phyloP scores from a whole-genome alignment of 2,797 vertebrate genomes.

The Benthosema pterotum region DNA sequence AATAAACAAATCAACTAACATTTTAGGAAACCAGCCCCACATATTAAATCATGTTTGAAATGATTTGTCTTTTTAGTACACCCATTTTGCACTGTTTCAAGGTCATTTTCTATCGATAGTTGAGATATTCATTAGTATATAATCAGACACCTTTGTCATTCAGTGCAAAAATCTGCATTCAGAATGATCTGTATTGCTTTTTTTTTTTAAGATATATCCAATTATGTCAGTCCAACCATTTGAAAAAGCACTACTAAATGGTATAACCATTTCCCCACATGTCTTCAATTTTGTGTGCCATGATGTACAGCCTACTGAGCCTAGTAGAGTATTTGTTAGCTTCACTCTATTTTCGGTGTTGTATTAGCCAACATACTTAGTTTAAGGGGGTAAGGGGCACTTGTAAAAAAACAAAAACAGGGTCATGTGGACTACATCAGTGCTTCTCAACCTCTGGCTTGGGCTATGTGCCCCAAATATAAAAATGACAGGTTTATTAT shows the following conservation, averaged over 20 bases:
- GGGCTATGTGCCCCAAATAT: too few species aligned
- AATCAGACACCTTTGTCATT: slow-evolving; percentile 1
- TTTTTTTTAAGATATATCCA: slow-evolving; percentile 25
- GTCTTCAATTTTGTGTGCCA: slow-evolving; percentile 71
- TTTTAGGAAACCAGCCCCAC: slow-evolving; percentile 47
- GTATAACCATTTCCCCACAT: slow-evolving; percentile 49
- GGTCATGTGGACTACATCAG: slow-evolving; percentile 47
- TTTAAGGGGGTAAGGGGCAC: slow-evolving; percentile 40
- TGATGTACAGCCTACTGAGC: slow-evolving; percentile 71
- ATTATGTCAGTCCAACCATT: slow-evolving; percentile 10
- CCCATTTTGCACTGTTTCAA: slow-evolving; percentile 2
- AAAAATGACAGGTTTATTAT: too few species aligned
- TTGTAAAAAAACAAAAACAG: slow-evolving; percentile 38
- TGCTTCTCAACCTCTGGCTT: too few species aligned
- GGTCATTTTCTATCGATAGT: neutral
- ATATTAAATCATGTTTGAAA: slow-evolving; percentile 42
- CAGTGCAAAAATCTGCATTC: slow-evolving; percentile 1
- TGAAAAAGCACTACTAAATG: slow-evolving; percentile 9
- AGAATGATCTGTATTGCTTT: slow-evolving; percentile 18
- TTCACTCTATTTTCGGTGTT: slow-evolving; percentile 37
- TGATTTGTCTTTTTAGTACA: slow-evolving; percentile 43
- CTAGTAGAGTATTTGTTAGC: slow-evolving; percentile 54
- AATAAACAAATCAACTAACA: slow-evolving; percentile 14
- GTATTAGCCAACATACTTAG: slow-evolving; percentile 47
- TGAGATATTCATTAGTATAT: slow-evolving; percentile 12